Evolutionary conservation across 1,140 invertebrate genomes (phyloP).

Genomic region (Fragariocoptes setiger): DNA sequence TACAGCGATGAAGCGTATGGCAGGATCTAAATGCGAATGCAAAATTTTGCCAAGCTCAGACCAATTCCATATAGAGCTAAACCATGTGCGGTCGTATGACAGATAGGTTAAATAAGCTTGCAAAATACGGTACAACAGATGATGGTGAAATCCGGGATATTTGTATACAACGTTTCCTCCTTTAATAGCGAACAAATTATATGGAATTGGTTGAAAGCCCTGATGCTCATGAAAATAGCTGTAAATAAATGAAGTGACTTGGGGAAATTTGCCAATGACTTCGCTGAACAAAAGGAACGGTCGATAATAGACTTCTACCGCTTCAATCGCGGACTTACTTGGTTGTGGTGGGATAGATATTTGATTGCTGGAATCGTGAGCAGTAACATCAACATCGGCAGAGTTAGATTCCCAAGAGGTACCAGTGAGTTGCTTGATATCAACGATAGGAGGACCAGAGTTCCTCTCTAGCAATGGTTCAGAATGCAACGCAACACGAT

Average conservation of each 20-base stretch:
- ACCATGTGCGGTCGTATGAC: slow-evolving; percentile 11
- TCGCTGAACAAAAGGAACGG: slow-evolving; percentile 5
- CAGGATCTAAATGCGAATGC: neutral
- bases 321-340: too few relatives aligned
- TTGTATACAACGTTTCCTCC: neutral
- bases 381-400: too few relatives aligned
- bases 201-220: neutral
- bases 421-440: too few relatives aligned
- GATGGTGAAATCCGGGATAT: neutral
- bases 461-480: too few relatives aligned
- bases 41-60: neutral
- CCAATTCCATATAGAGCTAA: neutral
- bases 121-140: neutral
- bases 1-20: neutral
- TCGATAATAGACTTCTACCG: too few relatives aligned
- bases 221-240: slow-evolving; percentile 3
- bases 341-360: too few relatives aligned
- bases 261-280: slow-evolving; percentile 3
- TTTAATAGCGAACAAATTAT: neutral
- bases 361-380: too few relatives aligned
- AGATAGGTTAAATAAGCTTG: neutral
- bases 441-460: too few relatives aligned
- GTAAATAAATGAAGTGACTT: slow-evolving; percentile 5
- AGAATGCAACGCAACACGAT: too few relatives aligned
- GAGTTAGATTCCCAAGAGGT: too few relatives aligned